A percentile compares a stretch with the other conserved stretches of the same genome.
These are phyloP conservation scores for Chlorops oryzae DNA, from an alignment of 1,140 invertebrate species.

Conservation along the genomic window DNA sequence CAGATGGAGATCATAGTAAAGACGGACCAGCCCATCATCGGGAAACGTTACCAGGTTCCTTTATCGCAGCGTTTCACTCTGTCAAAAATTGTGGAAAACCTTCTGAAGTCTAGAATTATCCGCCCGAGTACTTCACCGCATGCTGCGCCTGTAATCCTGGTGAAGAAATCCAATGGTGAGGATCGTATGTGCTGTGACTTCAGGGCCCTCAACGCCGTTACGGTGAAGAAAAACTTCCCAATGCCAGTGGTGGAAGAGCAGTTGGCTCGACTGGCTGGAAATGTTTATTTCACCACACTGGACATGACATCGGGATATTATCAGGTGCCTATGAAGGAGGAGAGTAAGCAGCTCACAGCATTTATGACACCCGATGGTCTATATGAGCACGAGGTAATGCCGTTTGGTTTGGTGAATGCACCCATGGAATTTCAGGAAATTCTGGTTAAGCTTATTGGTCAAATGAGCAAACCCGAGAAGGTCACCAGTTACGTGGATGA, in stretches of 20 bases:
- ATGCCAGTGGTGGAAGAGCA: conserved; percentile 51
- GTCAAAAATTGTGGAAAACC: conserved; percentile 16
- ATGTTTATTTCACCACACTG: conserved; percentile 44
- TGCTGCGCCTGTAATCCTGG: conserved; percentile 48
- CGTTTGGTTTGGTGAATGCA: conserved; percentile 50
- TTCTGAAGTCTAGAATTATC: conserved; percentile 41
- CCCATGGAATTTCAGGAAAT: conserved; percentile 42
- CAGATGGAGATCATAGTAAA: conserved; percentile 8
- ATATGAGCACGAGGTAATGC: conserved; percentile 41
- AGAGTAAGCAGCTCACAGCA: conserved; percentile 14
- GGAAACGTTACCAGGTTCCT: conserved; percentile 16
- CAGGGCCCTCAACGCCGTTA: conserved; percentile 32
- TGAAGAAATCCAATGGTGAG: conserved; percentile 48
- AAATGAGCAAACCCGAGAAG: background rate
- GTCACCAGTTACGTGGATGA: conserved; percentile 17
- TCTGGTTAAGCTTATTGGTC: background rate
- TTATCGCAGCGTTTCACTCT: conserved; percentile 12
- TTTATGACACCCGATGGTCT: conserved; percentile 23
- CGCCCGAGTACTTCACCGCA: conserved; percentile 47
- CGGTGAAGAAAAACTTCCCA: conserved; percentile 45
- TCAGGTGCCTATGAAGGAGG: conserved; percentile 42
- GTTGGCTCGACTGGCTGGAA: conserved; percentile 40
- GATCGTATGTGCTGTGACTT: conserved; percentile 29
- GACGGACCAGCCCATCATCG: conserved; percentile 12
- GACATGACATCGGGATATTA: conserved; percentile 49